phyloP scores from a whole-genome alignment of 2,797 vertebrate species.

The Pyrocephalus nanus region DNA sequence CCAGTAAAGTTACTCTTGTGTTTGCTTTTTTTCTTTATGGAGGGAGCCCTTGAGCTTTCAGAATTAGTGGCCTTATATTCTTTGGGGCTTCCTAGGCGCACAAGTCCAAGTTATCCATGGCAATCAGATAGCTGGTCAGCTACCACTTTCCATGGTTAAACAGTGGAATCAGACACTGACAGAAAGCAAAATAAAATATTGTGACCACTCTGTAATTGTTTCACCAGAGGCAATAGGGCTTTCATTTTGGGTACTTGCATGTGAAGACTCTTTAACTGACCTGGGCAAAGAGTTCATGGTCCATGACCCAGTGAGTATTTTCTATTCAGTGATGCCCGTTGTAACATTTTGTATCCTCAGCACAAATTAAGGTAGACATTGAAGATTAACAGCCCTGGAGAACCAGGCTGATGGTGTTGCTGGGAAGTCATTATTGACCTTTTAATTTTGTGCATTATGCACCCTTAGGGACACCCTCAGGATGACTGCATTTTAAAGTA shows the following conservation, averaged over 20 bases:
- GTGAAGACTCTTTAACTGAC: neutral
- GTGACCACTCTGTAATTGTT: neutral
- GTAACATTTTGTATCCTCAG: neutral
- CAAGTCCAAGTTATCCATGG: neutral
- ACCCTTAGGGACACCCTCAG: neutral
- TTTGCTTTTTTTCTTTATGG: conserved; percentile 47
- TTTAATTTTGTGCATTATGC: conserved; percentile 3
- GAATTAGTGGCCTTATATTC: conserved; percentile 12
- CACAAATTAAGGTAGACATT: neutral
- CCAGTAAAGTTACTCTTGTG: conserved; percentile 38
- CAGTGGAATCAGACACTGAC: neutral
- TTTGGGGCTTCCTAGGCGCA: neutral
- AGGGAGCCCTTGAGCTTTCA: conserved; percentile 32
- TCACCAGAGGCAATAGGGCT: neutral
- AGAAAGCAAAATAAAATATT: neutral
- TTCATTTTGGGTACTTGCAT: neutral
- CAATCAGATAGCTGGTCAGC: neutral
- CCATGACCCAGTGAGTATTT: neutral
- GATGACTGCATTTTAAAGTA: neutral
- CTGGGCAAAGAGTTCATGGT: neutral
- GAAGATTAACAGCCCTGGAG: neutral
- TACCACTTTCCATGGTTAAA: neutral
- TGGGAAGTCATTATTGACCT: neutral
- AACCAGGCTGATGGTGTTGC: neutral
- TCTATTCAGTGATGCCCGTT: neutral